A percentile compares a stretch with the other conserved stretches of the same genome.
These are phyloP conservation scores for Nymphalis urticae DNA, from an alignment of 2,888 invertebrate genomes.

Conservation along the genomic window DNA sequence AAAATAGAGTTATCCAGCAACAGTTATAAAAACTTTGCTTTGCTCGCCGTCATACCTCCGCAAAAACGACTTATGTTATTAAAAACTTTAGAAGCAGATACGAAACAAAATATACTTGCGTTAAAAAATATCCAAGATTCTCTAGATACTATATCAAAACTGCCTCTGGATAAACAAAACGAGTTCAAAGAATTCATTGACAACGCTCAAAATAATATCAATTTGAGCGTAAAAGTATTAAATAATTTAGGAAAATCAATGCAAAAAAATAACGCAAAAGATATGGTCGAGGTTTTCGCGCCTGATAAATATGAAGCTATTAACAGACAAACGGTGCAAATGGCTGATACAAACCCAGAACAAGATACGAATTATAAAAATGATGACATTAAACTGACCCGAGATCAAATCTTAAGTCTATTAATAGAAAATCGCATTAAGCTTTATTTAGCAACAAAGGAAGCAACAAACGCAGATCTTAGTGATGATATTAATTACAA, in stretches of 20 bases:
- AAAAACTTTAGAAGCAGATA: conserved; percentile 57
- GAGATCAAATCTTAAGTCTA: conserved; percentile 63
- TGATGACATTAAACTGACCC: conserved; percentile 51
- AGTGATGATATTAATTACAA: conserved; percentile 55
- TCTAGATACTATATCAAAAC: conserved; percentile 38
- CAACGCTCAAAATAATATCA: conserved; percentile 50
- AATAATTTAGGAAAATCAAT: conserved; percentile 44
- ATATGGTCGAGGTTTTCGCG: conserved; percentile 4
- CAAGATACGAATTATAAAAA: conserved; percentile 16
- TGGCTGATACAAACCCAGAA: conserved; percentile 23
- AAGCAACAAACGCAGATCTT: conserved; percentile 44
- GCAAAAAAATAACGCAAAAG: conserved; percentile 23
- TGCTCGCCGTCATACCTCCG: conserved; percentile 49
- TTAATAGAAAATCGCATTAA: conserved; percentile 63
- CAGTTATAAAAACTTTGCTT: conserved; percentile 56
- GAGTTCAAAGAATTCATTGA: conserved; percentile 55
- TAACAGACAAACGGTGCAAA: conserved; percentile 14
- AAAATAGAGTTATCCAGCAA: conserved; percentile 49
- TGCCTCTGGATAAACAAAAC: conserved; percentile 45
- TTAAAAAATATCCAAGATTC: conserved; percentile 51
- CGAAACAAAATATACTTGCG: conserved; percentile 48
- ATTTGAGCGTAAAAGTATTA: conserved; percentile 51
- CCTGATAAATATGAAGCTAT: conserved; percentile 5
- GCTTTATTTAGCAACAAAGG: conserved; percentile 55
- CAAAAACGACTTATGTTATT: conserved; percentile 56